These are phyloP conservation scores for Meda fulgida DNA, from an alignment of 2,797 vertebrate species.

Conservation along the genomic window DNA sequence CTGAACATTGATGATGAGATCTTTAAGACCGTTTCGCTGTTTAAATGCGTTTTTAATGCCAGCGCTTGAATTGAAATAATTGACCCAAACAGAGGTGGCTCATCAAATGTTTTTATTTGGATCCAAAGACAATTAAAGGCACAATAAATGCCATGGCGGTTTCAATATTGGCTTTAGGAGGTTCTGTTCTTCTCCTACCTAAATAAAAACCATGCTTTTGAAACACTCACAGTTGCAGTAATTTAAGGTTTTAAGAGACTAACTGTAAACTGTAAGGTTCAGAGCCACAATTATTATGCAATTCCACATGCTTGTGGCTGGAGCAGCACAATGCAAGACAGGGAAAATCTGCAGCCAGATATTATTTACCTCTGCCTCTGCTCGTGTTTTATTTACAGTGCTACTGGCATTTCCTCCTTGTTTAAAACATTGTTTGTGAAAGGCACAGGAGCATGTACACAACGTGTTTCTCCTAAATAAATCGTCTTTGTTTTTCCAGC, in stretches of 20 bases:
- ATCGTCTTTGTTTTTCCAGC: conserved; percentile 20
- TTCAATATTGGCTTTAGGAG: conserved; percentile 66
- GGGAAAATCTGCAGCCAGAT: conserved; percentile 61
- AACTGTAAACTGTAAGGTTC: conserved; percentile 73
- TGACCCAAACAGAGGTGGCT: conserved; percentile 69
- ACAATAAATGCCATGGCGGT: conserved; percentile 67
- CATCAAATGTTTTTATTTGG: conserved; percentile 71
- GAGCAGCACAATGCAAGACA: conserved; percentile 55
- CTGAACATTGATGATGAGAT: conserved; percentile 57
- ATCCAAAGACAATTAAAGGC: conserved; percentile 73
- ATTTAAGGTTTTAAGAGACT: conserved; percentile 75
- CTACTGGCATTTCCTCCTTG: conserved; percentile 12
- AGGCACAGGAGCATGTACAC: not conserved
- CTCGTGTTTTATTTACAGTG: conserved; percentile 31
- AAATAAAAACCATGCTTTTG: conserved; percentile 75
- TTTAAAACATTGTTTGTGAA: not conserved
- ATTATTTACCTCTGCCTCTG: conserved; percentile 35
- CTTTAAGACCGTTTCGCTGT: conserved; percentile 63
- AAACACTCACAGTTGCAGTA: conserved; percentile 72
- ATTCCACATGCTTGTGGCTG: conserved; percentile 68
- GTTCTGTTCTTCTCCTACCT: conserved; percentile 55
- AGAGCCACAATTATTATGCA: conserved; percentile 76
- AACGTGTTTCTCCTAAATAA: not conserved
- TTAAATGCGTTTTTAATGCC: conserved; percentile 56
- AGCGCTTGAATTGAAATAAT: conserved; percentile 63